Percentiles rank a stretch among this genome's conserved stretches.
These are phyloP conservation scores for Bursaphelenchus okinawaensis DNA, from an alignment of 2,888 invertebrate genomes.

Conservation along the genomic window DNA sequence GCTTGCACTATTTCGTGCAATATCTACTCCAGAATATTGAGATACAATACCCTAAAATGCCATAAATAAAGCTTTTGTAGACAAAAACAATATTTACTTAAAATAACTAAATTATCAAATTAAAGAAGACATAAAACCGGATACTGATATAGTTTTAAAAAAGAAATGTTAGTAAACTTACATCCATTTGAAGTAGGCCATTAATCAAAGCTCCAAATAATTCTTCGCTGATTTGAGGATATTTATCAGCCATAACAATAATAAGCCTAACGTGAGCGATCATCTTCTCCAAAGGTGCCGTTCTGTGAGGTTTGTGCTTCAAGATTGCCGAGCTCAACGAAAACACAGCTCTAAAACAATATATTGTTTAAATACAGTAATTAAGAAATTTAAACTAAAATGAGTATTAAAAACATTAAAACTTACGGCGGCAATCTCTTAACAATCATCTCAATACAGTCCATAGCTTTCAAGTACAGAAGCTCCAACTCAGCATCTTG, in stretches of 20 bases:
- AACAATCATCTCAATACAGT: neutral
- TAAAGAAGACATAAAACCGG: too few species aligned
- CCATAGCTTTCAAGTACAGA: neutral
- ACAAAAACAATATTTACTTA: too few species aligned
- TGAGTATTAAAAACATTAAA: neutral
- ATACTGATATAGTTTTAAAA: too few species aligned
- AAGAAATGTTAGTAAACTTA: conserved; percentile 20
- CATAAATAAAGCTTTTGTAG: too few species aligned
- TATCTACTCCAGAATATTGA: neutral
- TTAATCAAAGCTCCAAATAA: conserved; percentile 36
- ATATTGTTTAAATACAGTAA: too few species aligned
- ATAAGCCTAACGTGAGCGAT: conserved; percentile 5
- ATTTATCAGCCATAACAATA: conserved; percentile 30
- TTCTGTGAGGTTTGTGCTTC: conserved; percentile 7
- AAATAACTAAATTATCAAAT: too few species aligned
- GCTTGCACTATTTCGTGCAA: neutral
- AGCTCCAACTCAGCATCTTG: neutral
- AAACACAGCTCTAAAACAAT: neutral
- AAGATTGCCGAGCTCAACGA: neutral
- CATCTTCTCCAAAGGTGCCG: conserved; percentile 10
- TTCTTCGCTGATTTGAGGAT: conserved; percentile 27
- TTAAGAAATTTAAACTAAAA: neutral
- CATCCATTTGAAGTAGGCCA: conserved; percentile 33
- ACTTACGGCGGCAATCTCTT: neutral
- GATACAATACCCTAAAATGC: neutral